Evolutionary conservation across 2,797 vertebrate species (phyloP), one percentile per base, ranked within the genome.

Genomic region (Lycodopsis pacificus): DNA sequence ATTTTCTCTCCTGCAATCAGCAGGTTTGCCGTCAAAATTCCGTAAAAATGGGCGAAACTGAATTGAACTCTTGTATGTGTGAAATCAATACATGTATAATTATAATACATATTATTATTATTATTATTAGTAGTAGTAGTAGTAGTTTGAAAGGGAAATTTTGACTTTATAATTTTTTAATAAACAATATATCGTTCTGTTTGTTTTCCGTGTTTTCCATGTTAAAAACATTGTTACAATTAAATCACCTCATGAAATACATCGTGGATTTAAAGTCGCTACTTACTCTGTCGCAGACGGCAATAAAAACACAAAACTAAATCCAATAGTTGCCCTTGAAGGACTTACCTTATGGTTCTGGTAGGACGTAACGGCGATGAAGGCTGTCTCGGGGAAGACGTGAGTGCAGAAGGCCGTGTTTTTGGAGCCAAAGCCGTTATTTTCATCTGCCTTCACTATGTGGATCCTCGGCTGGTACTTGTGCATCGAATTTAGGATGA

Each of bases 401-500:
- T 99, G 98, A 1, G 98, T 99, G 92, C 97, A 99, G 93, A 99
- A 99, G 5, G 98, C 98, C 0, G 98, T 99, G 93, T 99, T 99
- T 91, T 99, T 99, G 57, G 98, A 99, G 49, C 98, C 98, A 53
- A 99, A 99, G 22, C 98, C 98, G 80, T 99, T 99, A 80, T 99
- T 99, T 92, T 99, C 98, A 66, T 99, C 98, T 0, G 98, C 98
- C 86, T 99, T 99, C 71, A 99, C 98, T 11, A 99, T 99, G 92
- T 99, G 98, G 76, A 99, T 97, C 91, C 98, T 93, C 61, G 98
- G 98, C 77, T 99, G 98, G 71, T 99, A 99, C 70, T 99, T 99
- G 93, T 99, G 98, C 98, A 99, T 99, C 56, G 98, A 99, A 88
- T 99, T 99, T n/a, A 99, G 91, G 85, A 99, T 99, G 86, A 99